Evolutionary conservation across 2,888 invertebrate species (phyloP).

Genomic region (Chydorus sphaericus): DNA sequence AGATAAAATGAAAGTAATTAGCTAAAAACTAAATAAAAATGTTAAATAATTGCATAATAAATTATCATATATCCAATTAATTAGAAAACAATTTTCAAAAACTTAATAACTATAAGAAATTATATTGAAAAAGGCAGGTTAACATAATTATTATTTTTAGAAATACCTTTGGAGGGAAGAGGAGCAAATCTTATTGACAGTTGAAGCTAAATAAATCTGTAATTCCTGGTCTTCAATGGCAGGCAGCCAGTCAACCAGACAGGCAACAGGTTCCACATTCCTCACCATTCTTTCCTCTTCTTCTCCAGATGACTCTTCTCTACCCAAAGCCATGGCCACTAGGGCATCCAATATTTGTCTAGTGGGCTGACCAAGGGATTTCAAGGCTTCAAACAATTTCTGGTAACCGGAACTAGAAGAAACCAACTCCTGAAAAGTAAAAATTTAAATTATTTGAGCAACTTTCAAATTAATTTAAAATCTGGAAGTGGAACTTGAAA

Average conservation of each 20-base stretch:
- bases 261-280: slow-evolving; percentile 35
- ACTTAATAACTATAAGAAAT: slow-evolving; percentile 10
- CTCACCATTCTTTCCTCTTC: slow-evolving; percentile 22
- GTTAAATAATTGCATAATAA: not conserved
- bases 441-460: not conserved
- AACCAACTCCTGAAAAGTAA: slow-evolving; percentile 26
- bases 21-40: not conserved
- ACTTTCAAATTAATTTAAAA: too few species aligned
- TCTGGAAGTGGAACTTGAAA: too few species aligned
- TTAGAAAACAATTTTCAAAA: not conserved
- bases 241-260: slow-evolving; percentile 38
- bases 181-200: slow-evolving; percentile 33
- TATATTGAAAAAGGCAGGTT: not conserved
- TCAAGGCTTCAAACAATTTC: slow-evolving; percentile 29
- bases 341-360: slow-evolving; percentile 32
- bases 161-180: slow-evolving; percentile 32
- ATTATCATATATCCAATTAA: not conserved
- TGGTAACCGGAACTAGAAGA: slow-evolving; percentile 27
- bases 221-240: slow-evolving; percentile 30
- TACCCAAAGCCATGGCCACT: slow-evolving; percentile 25
- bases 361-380: slow-evolving; percentile 33
- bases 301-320: slow-evolving; percentile 22
- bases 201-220: slow-evolving; percentile 29
- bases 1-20: not conserved
- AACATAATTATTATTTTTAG: not conserved